Percentiles rank a stretch among this genome's conserved stretches.
Evolutionary conservation across 64 coral and sea anemone genomes (phyloP).

Genomic region (Actinia tenebrosa): DNA sequence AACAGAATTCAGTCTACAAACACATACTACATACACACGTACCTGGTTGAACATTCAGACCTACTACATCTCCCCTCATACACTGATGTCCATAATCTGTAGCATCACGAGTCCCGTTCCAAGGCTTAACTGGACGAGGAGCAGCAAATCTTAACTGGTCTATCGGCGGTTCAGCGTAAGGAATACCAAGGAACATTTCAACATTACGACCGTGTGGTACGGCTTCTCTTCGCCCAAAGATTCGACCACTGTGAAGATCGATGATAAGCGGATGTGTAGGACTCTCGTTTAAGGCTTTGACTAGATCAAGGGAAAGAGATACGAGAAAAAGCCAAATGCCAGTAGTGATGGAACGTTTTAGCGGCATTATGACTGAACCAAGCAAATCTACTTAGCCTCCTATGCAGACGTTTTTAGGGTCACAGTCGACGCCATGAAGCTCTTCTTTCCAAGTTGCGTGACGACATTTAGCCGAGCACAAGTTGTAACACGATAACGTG

Average conservation of each 20-base stretch:
- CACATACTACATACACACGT: background rate
- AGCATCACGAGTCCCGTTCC: background rate
- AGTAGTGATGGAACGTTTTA: background rate
- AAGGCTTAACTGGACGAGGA: background rate
- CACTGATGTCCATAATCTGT: background rate
- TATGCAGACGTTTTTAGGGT: no score
- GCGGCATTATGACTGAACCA: no score
- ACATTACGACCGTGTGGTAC: conserved; percentile 1
- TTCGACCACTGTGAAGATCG: background rate
- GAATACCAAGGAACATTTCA: conserved; percentile 23
- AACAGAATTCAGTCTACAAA: no score
- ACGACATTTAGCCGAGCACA: no score
- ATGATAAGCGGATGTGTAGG: background rate
- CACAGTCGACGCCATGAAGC: no score
- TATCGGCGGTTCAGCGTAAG: conserved; percentile 1
- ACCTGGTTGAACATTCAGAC: background rate
- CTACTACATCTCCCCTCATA: background rate
- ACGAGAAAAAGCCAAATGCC: background rate
- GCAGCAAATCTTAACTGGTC: background rate
- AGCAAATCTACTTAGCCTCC: no score
- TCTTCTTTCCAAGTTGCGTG: no score
- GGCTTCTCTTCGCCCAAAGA: background rate
- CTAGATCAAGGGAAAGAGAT: background rate
- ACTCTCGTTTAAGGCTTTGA: background rate
- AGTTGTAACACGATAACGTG: no score